Evolutionary conservation across 2,113 vertebrate genomes (phyloP), one percentile per base, ranked within the genome.

Genomic region (Hipposideros armiger): DNA sequence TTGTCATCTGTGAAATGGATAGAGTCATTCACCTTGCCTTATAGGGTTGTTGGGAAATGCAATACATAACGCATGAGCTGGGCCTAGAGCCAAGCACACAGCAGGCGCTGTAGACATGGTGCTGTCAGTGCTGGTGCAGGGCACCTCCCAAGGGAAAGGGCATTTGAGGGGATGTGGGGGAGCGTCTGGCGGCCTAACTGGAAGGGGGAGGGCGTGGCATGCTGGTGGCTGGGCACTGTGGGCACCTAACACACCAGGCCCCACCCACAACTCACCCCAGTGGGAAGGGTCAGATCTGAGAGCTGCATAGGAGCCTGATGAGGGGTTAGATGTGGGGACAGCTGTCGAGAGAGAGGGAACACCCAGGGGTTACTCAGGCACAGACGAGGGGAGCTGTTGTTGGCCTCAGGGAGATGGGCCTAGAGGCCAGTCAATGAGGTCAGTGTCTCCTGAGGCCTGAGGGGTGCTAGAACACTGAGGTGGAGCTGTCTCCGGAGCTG

Each of bases 1-100:
- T 91, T 66, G 76, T 72, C 32, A 40, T 85, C 82, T 66, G 50
- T 73, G 80, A 67, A 94, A 24, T 73, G 90, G 89, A 22, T 47
- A 16, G 50, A 66, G 24, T 64, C 47, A 7, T 36, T 50, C 11
- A 11, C 58, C 45, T 52, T 40, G 58, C 5, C 22, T 78, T 32
- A 36, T 22, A 26, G 32, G 14, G 1, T 19, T 16, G 36, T 40
- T 16, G 74, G 78, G 73, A 20, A 42, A 60, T 40, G 7, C 87
- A 13, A n/a, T 26, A 42, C 14, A 22, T 16, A 14, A 42, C n/a
- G 54, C 13, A 1, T 4, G 36, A 64, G 52, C 19, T 42, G 28
- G 2, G 32, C 67, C 54, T 85, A 78, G 66, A 94, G 56, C 42
- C 42, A 17, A 70, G 56, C 52, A 6, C 56, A 36, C 2, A 50